Evolutionary conservation across 1,140 invertebrate genomes (phyloP), one percentile per base, ranked within the genome.

Genomic region (Formica exsecta): DNA sequence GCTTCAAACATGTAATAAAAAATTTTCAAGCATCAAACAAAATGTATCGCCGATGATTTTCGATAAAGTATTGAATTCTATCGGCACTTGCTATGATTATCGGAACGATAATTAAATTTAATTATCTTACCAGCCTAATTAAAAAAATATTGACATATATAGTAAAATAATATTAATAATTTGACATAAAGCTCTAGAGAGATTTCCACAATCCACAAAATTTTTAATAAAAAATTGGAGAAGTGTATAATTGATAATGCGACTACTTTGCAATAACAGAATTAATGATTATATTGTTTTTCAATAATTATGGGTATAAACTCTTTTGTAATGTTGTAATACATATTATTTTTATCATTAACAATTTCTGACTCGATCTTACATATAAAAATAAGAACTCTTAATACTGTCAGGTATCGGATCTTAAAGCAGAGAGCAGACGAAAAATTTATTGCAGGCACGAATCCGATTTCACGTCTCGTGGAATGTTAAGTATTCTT

Each of bases 401-500:
- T 11, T 22, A 36, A 32, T 25, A 65, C n/a, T 41, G 41, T 73
- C 32, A 29, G 22, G 29, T 41, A 38, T 25, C 36, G 19, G 22
- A 70, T 57, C 36, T 81, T 81, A 36, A 62, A 85, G 36, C 22
- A 41, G 44, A 29, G 32, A 29, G n/a, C 29, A 64, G 64, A 38
- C 57, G 38, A 77, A 62, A 61, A 84, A 81, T 57, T 81, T 70
- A 81, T 81, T 44, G 38, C 79, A 44, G 7, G 16, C 22, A 22
- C 6, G 79, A 81, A 44, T 81, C 51, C 51, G 66, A 71, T 71
- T 71, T 73, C 19, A 25, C 44, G 13, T 79, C 16, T 54, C 36
- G 66, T 32, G 66, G 51, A 71, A 73, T 59, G 51, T 73, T 44
- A 71, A 80, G 77, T 57, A 80, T 80, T 81, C 79, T 81, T 81